Evolutionary conservation across 2,113 vertebrate genomes (phyloP).

Genomic region (Microcebus griseorufus): DNA sequence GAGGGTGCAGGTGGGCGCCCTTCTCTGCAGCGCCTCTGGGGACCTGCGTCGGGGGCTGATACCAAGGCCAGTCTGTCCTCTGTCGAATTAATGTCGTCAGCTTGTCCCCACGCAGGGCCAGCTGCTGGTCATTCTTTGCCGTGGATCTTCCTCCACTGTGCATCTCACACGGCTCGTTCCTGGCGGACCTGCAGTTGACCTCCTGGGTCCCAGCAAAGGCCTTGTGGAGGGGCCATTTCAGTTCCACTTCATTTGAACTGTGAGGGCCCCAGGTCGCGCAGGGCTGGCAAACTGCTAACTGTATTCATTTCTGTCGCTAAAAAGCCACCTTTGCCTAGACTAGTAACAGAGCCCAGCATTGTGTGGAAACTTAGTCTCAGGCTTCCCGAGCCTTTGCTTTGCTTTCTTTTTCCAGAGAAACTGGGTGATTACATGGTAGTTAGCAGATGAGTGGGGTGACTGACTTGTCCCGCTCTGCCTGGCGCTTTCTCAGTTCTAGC

Average conservation of each 20-base stretch:
- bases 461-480: background rate
- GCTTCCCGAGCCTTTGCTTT: background rate
- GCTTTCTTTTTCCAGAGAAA: background rate
- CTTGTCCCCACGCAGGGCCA: background rate
- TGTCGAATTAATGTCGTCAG: background rate
- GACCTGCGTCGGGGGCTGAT: background rate
- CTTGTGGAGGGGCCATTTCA: background rate
- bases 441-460: background rate
- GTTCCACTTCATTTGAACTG: background rate
- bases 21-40: background rate
- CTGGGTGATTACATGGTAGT: background rate
- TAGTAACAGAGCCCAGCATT: background rate
- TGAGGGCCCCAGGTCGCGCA: no score
- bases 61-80: background rate
- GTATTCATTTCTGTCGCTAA: background rate
- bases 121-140: background rate
- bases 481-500: background rate
- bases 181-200: accelerated
- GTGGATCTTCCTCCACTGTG: background rate
- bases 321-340: background rate
- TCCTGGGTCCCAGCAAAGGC: background rate
- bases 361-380: background rate
- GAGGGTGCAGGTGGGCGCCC: background rate
- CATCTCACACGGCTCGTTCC: background rate
- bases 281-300: accelerated